Conservation (phyloP, 2,888 invertebrate species). For the Phrixothrix hirtus region DNA sequence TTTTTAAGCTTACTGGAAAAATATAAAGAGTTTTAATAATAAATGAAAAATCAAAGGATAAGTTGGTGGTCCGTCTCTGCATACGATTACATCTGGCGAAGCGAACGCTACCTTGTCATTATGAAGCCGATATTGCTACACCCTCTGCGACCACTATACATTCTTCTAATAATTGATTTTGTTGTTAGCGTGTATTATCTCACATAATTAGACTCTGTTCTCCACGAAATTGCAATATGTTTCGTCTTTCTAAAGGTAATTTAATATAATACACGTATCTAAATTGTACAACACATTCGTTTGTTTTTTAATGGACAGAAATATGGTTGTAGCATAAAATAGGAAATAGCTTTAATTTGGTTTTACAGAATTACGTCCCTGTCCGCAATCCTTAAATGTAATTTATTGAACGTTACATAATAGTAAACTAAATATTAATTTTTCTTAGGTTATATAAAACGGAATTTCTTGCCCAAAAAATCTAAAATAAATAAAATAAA, state of each 20-base stretch:
- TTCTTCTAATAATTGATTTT: conserved; percentile 35
- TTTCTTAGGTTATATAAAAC: too few relatives aligned
- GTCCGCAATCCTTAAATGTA: too few relatives aligned
- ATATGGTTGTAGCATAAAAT: too few relatives aligned
- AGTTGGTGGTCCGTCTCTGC: conserved; percentile 15
- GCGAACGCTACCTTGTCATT: conserved; percentile 32
- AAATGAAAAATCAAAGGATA: conserved; percentile 3
- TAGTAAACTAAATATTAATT: too few relatives aligned
- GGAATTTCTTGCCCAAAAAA: too few relatives aligned
- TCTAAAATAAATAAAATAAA: too few relatives aligned
- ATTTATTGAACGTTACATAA: too few relatives aligned
- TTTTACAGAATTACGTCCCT: too few relatives aligned
- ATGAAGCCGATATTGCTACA: conserved; percentile 30
- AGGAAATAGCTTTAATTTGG: too few relatives aligned
- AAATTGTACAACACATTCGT: not conserved
- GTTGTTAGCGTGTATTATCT: conserved; percentile 32
- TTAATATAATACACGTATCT: conserved; percentile 14
- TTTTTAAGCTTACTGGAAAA: too few relatives aligned
- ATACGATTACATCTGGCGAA: conserved; percentile 27
- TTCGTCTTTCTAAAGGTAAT: conserved; percentile 18
- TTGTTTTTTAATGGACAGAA: not conserved
- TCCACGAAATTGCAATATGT: conserved; percentile 25
- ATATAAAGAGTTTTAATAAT: not conserved
- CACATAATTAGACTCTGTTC: conserved; percentile 29
- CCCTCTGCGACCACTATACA: conserved; percentile 33